Conservation (phyloP, 1,140 invertebrate species). For the Lanistes nyassanus region DNA sequence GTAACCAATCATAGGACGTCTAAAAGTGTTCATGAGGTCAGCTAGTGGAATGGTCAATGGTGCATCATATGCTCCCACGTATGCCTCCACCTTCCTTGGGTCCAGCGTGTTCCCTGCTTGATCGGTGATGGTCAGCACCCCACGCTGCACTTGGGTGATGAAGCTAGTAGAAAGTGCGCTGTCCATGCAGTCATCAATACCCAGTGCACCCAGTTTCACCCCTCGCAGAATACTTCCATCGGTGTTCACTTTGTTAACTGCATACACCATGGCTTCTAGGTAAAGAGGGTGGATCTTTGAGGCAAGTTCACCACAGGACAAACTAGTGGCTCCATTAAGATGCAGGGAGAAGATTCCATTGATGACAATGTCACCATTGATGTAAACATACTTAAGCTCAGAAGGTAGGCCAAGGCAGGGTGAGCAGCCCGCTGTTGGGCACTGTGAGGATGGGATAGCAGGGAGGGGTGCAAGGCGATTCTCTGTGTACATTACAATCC, state of each 20-base stretch:
- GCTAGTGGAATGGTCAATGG: slow-evolving; percentile 47
- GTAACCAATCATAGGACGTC: slow-evolving; percentile 82
- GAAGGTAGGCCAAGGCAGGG: slow-evolving; percentile 43
- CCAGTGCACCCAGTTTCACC: slow-evolving; percentile 72
- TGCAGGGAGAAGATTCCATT: slow-evolving; percentile 58
- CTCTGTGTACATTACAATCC: slow-evolving; percentile 51
- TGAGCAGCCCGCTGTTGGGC: slow-evolving; percentile 39
- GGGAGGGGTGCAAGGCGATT: slow-evolving; percentile 32
- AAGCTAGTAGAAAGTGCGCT: slow-evolving; percentile 33
- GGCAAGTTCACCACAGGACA: slow-evolving; percentile 44
- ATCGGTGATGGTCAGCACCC: slow-evolving; percentile 42
- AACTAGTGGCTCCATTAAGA: slow-evolving; percentile 30
- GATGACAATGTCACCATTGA: slow-evolving; percentile 54
- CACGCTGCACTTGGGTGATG: slow-evolving; percentile 41
- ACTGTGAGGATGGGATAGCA: slow-evolving; percentile 43
- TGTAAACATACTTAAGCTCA: slow-evolving; percentile 46
- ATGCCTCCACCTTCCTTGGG: slow-evolving; percentile 49
- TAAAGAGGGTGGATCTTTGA: slow-evolving; percentile 70
- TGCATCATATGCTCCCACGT: slow-evolving; percentile 42
- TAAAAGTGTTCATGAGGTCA: slow-evolving; percentile 69
- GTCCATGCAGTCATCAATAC: slow-evolving; percentile 58
- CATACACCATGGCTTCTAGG: slow-evolving; percentile 84
- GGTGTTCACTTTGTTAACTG: slow-evolving; percentile 78
- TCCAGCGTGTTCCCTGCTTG: slow-evolving; percentile 39
- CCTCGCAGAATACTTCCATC: slow-evolving; percentile 68